Evolutionary conservation across 2,113 vertebrate genomes (phyloP).

Genomic region (Ceyx cyanopectus): DNA sequence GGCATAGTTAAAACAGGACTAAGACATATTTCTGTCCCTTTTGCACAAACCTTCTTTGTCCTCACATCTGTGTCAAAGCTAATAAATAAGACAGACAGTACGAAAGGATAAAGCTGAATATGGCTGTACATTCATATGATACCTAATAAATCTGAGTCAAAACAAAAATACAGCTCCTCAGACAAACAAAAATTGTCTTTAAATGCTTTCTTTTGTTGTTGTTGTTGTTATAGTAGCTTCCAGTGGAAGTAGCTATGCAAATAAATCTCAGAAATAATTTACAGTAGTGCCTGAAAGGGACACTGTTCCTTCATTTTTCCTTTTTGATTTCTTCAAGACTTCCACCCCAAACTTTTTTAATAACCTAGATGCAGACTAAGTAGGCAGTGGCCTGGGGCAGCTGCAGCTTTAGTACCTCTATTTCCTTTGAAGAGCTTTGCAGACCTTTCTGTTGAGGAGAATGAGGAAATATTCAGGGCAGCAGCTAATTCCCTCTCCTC

Average conservation of each 20-base stretch:
- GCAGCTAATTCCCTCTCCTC: neutral
- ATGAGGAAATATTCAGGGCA: neutral
- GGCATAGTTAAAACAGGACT: neutral
- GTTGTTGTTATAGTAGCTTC: neutral
- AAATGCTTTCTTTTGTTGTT: neutral
- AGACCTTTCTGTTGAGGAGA: neutral
- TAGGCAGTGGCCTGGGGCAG: neutral
- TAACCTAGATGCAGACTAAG: neutral
- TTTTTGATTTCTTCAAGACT: neutral
- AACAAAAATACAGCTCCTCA: neutral
- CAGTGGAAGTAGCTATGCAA: neutral
- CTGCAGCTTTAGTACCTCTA: neutral
- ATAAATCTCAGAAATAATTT: neutral
- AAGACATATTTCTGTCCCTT: neutral
- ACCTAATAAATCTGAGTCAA: neutral
- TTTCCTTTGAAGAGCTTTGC: neutral
- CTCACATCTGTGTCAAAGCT: neutral
- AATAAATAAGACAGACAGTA: neutral
- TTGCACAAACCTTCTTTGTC: neutral
- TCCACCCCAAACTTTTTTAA: neutral
- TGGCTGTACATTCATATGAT: neutral
- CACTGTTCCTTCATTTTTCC: neutral
- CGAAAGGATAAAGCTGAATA: neutral
- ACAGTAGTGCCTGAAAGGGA: neutral
- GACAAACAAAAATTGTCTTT: neutral